Conservation (phyloP, 2,797 vertebrate species). For the Moxostoma hubbsi region DNA sequence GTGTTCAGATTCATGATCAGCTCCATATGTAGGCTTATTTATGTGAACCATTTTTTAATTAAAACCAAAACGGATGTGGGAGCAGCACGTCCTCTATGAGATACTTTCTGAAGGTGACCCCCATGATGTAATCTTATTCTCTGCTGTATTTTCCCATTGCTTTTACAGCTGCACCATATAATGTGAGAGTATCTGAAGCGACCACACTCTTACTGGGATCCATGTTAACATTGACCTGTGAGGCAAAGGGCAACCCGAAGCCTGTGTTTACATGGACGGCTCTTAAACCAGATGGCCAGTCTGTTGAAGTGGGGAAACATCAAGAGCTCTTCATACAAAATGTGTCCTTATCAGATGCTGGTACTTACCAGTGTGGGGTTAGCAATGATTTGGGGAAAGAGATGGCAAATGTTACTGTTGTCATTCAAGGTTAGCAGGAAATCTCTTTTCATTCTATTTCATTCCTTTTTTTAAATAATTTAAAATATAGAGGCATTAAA, state of each 20-base stretch:
- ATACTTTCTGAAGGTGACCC: background rate
- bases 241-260: constrained; percentile 67
- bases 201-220: constrained; percentile 61
- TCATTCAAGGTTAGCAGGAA: constrained; percentile 65
- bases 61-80: constrained; percentile 13
- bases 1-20: too few species aligned
- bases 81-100: background rate
- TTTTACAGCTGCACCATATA: constrained; percentile 66
- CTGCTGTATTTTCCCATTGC: constrained; percentile 21
- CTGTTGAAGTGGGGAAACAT: background rate
- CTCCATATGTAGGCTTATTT: too few species aligned
- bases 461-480: too few species aligned
- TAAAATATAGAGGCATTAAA: too few species aligned
- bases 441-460: too few species aligned
- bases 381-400: constrained; percentile 63
- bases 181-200: constrained; percentile 15
- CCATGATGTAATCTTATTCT: background rate
- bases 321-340: constrained; percentile 35
- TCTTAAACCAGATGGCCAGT: constrained; percentile 10
- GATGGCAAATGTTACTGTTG: constrained; percentile 49
- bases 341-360: constrained; percentile 51
- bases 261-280: constrained; percentile 68
- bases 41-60: background rate
- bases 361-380: constrained; percentile 68
- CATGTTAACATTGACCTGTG: constrained; percentile 66